Conservation (phyloP, 2,113 vertebrate species). For the Otus sunia region DNA sequence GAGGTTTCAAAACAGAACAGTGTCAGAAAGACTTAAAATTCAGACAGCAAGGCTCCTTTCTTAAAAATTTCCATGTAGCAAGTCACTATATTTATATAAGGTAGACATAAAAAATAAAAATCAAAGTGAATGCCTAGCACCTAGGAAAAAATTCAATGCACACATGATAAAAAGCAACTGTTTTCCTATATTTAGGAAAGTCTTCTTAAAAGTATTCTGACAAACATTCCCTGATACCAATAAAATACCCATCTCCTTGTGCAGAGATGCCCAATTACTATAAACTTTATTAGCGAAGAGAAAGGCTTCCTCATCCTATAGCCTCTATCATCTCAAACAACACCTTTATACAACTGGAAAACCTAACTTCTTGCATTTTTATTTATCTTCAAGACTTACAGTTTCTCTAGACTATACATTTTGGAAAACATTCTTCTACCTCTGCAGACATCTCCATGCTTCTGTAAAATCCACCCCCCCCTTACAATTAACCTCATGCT, state of each 20-base stretch:
- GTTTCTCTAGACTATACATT: background rate
- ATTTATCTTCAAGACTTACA: background rate
- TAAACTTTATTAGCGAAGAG: background rate
- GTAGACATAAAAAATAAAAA: background rate
- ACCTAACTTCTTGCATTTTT: background rate
- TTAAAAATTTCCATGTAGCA: background rate
- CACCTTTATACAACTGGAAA: background rate
- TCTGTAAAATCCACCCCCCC: background rate
- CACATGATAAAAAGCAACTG: accelerated
- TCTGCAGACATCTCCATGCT: background rate
- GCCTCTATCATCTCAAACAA: background rate
- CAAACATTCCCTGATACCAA: background rate
- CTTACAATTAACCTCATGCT: background rate
- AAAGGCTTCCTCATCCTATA: background rate
- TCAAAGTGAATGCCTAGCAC: background rate
- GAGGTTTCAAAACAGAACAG: background rate
- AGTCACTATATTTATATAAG: background rate
- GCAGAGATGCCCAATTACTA: background rate
- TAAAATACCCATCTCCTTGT: background rate
- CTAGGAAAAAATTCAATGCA: background rate
- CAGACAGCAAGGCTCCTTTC: background rate
- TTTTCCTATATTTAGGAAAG: background rate
- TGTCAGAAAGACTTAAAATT: background rate
- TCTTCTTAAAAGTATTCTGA: background rate
- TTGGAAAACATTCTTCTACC: background rate